Evolutionary conservation across 2,888 invertebrate species (phyloP), one percentile per base, ranked within the genome.

Genomic region (Agelastica alni): DNA sequence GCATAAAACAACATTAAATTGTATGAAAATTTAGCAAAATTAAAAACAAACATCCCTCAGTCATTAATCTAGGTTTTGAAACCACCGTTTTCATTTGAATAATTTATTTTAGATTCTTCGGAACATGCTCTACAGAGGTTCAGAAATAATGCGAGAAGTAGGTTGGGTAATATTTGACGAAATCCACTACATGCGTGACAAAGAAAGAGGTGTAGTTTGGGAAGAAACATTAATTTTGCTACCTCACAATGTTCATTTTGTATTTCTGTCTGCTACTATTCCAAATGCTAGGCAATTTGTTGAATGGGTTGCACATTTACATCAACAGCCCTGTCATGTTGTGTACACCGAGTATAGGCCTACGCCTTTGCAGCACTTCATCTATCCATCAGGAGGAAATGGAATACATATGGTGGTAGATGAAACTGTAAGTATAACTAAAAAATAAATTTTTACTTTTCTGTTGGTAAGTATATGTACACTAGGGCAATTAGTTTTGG

Each of bases 161-260:
- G 98, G 97, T 43, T 99, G 99, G 99, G 99, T 99, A 1, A 83
- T 99, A 47, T 99, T 99, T 79, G 99, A 99, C 75, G 99, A 99
- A 80, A 99, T 99, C 68, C 99, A 99, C 79, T 99, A 99, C 75
- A 99, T 99, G 99, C 85, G 99, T 68, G 97, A 99, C 75, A 97
- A 97, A 78, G 98, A 99, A 75, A 84, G 99, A 71, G 99, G 99
- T 44, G 98, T 99, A 5, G 98, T 99, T 1, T 99, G 99, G 99
- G 96, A 97, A 81, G 99, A 99, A 80, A 97, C 98, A 0, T 83
- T 99, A 26, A 99, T 99, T 70, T 81, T 99, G 22, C 78, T 99
- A 30, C 98, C 97, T 0, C 96, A 98, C 75, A 96, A 95, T 72
- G 97, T 99, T 0, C 96, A 96, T 74, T 97, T 96, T 76, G 99